Evolutionary conservation across 2,888 invertebrate species (phyloP).

Genomic region (Lepeophtheirus nordmannii): DNA sequence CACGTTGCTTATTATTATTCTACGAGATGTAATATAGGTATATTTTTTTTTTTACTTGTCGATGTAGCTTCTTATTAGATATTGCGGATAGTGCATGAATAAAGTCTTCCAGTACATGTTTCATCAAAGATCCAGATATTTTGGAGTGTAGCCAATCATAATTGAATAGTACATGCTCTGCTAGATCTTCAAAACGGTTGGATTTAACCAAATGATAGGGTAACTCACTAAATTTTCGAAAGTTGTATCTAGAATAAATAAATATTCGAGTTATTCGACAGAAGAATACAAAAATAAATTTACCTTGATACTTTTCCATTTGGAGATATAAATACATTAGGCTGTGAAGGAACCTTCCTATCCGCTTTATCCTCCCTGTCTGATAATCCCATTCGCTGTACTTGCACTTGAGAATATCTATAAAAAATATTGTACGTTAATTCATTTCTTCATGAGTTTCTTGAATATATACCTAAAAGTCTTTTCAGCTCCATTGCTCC

Average conservation of each 20-base stretch:
- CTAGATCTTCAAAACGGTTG: constrained; percentile 70
- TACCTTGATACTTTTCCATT: constrained; percentile 58
- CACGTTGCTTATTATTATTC: constrained; percentile 1
- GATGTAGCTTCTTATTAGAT: constrained; percentile 60
- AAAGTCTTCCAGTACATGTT: constrained; percentile 81
- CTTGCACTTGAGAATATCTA: constrained; percentile 54
- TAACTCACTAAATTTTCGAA: constrained; percentile 87
- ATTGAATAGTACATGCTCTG: constrained; percentile 81
- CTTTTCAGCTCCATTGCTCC: constrained; percentile 80
- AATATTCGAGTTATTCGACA: background rate
- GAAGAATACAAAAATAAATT: background rate
- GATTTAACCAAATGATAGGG: constrained; percentile 86
- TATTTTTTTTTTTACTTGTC: constrained; percentile 37
- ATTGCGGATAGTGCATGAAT: constrained; percentile 74
- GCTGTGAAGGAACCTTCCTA: constrained; percentile 85
- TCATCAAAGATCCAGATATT: constrained; percentile 79
- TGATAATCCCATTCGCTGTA: constrained; percentile 63
- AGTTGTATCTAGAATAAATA: constrained; percentile 51
- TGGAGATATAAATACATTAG: constrained; percentile 72
- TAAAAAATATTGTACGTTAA: background rate
- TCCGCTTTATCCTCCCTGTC: constrained; percentile 77
- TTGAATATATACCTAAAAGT: constrained; percentile 60
- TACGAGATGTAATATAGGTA: background rate
- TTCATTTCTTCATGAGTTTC: background rate
- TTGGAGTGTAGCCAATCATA: constrained; percentile 96